Conservation (phyloP, 2,113 vertebrate species). For the Hassar affinis region DNA sequence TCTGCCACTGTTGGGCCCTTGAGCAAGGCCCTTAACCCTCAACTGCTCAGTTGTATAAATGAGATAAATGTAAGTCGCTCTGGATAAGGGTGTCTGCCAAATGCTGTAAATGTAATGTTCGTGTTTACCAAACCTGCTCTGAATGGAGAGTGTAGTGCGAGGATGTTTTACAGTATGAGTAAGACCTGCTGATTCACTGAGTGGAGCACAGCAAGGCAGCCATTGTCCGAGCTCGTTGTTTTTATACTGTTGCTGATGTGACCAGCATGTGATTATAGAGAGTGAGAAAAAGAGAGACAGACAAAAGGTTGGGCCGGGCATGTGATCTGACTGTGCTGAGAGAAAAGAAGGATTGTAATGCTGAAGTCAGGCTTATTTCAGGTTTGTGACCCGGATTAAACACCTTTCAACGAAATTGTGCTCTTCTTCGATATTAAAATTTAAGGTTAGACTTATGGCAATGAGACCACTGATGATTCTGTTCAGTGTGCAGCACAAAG, state of each 20-base stretch:
- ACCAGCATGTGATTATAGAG: conserved; percentile 36
- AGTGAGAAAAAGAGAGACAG: neutral
- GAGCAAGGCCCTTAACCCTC: too few relatives aligned
- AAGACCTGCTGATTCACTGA: conserved; percentile 40
- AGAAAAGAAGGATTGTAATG: neutral
- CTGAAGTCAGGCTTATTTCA: neutral
- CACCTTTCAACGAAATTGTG: neutral
- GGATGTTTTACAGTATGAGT: conserved; percentile 10
- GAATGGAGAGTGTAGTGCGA: neutral
- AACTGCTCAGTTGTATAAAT: too few relatives aligned
- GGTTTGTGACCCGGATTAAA: neutral
- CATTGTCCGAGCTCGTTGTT: conserved; percentile 32
- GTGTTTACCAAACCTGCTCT: neutral
- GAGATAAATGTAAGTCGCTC: too few relatives aligned
- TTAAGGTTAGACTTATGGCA: conserved; percentile 1
- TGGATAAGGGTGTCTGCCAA: too few relatives aligned
- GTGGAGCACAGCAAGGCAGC: conserved; percentile 12
- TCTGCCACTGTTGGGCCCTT: too few relatives aligned
- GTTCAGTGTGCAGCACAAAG: conserved; percentile 16
- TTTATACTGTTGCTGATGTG: conserved; percentile 37
- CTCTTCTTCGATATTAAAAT: neutral
- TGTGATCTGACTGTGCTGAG: conserved; percentile 1
- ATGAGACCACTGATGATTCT: conserved; percentile 12
- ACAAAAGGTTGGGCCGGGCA: conserved; percentile 12
- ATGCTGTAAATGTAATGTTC: too few relatives aligned